Percentiles rank a stretch among this genome's conserved stretches.
Evolutionary conservation across 2,113 vertebrate genomes (phyloP).

Genomic region (Lipophrys pholis): DNA sequence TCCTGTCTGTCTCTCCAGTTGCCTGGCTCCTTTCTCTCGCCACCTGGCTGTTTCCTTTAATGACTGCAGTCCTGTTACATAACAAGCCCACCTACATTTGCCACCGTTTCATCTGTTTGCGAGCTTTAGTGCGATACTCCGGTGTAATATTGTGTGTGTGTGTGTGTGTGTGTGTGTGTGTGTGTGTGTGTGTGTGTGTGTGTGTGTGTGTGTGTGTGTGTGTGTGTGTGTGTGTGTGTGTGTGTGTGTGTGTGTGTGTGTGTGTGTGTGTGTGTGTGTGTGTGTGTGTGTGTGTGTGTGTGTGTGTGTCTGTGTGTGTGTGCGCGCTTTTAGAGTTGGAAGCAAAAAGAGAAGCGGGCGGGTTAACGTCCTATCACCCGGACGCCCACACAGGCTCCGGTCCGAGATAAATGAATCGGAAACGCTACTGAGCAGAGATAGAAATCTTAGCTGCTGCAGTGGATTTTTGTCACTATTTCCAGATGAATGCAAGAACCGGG

Average conservation of each 20-base stretch:
- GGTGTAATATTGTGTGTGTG: conserved; percentile 1
- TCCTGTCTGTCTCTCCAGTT: conserved; percentile 60
- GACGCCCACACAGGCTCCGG: conserved; percentile 60
- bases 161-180: neutral
- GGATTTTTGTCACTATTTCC: conserved; percentile 7
- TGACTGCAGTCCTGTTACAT: conserved; percentile 68
- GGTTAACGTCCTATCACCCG: conserved; percentile 57
- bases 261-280: conserved; percentile 7
- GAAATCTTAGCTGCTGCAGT: conserved; percentile 35
- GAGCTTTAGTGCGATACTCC: conserved; percentile 3
- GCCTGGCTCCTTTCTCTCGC: conserved; percentile 49
- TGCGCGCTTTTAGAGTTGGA: conserved; percentile 54
- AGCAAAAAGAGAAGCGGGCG: conserved; percentile 33
- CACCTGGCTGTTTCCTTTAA: conserved; percentile 69
- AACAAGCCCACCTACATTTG: conserved; percentile 56
- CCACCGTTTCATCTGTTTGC: conserved; percentile 35
- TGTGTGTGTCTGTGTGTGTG: neutral
- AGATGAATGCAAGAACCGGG: conserved; percentile 19
- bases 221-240: neutral
- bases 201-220: conserved; percentile 16
- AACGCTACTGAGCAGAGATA: conserved; percentile 53
- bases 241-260: neutral
- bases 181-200: neutral
- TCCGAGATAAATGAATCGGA: conserved; percentile 54
- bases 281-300: too few species aligned